Evolutionary conservation across 2,888 invertebrate genomes (phyloP), one percentile per base, ranked within the genome.

Genomic region (Hyppa rectilinea): DNA sequence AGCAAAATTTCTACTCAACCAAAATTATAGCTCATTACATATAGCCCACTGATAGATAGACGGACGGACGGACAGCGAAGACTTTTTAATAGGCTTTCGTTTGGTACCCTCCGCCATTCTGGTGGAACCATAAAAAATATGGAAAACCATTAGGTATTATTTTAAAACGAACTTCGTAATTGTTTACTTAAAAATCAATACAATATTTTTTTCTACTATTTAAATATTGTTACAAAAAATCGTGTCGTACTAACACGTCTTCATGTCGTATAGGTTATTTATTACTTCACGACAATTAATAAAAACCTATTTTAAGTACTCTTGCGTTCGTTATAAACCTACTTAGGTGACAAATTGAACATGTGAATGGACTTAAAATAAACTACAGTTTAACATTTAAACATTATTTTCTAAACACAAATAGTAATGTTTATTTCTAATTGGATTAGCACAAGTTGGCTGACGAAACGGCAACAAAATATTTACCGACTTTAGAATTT

Each of bases 391-490:
- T 71, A 59, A 49, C 38, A 55, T 78, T 64, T 62, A 55, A 45
- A 53, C 50, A 20, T 64, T 68, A 9, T n/a, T 23, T 36, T n/a
- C n/a, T 29, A n/a, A 62, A 60, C 45, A 56, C 36, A 17, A n/a
- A n/a, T 9, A 17, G 47, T 20, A 20, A 60, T 49, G 26, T 40
- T 47, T 38, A 53, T 53, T 49, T 72, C 66, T 62, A 59, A 59
- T 43, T 36, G 0, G 0, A 17, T 72, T 72, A 60, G 10, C 55
- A 64, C 65, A 69, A 53, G 17, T 4, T 40, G 40, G 0, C 6
- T 76, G 29, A 23, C 26, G 50, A 62, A 75, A 71, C 36, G 23
- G 26, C 31, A 60, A 34, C 61, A 60, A 69, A 64, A 62, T 50
- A 38, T 50, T 67, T 50, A 62, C 36, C 0, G 45, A 26, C 52